phyloP scores from a whole-genome alignment of 1,140 invertebrate genomes.

The Dendroctonus valens region DNA sequence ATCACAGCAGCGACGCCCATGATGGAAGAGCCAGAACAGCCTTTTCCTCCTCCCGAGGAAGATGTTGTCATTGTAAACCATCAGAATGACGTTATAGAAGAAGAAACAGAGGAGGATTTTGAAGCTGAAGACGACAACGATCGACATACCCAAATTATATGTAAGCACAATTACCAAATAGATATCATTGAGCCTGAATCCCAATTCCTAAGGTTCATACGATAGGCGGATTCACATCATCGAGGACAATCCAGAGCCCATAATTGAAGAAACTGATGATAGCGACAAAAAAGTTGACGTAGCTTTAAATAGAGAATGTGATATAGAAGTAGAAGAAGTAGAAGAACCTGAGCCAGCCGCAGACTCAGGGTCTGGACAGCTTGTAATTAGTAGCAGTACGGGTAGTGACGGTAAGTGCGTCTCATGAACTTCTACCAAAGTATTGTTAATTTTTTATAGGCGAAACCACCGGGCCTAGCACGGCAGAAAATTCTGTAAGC shows the following conservation, averaged over 20 bases:
- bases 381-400: conserved; percentile 60
- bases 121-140: conserved; percentile 34
- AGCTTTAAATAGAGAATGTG: conserved; percentile 21
- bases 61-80: conserved; percentile 47
- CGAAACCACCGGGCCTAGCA: conserved; percentile 61
- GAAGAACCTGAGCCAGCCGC: conserved; percentile 49
- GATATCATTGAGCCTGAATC: too few species aligned
- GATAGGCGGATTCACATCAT: conserved; percentile 26
- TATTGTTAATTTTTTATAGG: conserved; percentile 38
- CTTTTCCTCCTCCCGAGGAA: conserved; percentile 59
- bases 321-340: conserved; percentile 42
- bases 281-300: conserved; percentile 5
- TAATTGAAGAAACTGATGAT: conserved; percentile 25
- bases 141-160: background rate
- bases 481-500: conserved; percentile 60
- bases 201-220: background rate
- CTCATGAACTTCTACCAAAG: background rate
- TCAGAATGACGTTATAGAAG: conserved; percentile 40
- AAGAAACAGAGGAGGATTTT: conserved; percentile 34
- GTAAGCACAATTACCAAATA: background rate
- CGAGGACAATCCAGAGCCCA: conserved; percentile 31
- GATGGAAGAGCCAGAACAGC: conserved; percentile 72
- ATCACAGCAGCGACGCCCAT: conserved; percentile 87
- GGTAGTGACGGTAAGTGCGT: conserved; percentile 52
- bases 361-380: conserved; percentile 57